Evolutionary conservation across 2,888 invertebrate genomes (phyloP).

Genomic region (Xanthorhoe spadicearia): DNA sequence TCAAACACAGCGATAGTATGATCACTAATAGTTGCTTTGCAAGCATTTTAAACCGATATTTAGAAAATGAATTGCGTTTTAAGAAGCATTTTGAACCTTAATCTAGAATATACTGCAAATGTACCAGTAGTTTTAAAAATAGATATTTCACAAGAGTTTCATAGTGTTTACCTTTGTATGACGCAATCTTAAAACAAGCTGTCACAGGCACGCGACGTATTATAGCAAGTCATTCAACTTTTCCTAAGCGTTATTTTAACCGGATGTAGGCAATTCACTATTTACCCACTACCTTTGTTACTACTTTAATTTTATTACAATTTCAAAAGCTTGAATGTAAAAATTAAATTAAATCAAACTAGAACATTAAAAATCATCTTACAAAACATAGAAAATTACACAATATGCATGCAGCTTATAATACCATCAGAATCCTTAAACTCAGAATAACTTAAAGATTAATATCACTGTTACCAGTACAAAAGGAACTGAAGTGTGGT

Average conservation of each 20-base stretch:
- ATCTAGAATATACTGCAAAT: constrained; percentile 9
- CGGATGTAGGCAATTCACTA: background rate
- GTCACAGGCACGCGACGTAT: constrained; percentile 31
- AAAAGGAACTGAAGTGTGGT: constrained; percentile 73
- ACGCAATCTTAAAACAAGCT: constrained; percentile 39
- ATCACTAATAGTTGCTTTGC: constrained; percentile 53
- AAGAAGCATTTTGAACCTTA: constrained; percentile 16
- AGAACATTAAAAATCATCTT: too few relatives aligned
- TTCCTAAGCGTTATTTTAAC: constrained; percentile 9
- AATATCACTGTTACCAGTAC: constrained; percentile 79
- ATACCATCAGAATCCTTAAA: constrained; percentile 45
- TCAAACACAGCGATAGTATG: constrained; percentile 63
- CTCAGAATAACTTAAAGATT: constrained; percentile 66
- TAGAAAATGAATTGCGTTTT: constrained; percentile 34
- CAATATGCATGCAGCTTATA: constrained; percentile 33
- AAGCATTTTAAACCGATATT: constrained; percentile 36
- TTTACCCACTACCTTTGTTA: background rate
- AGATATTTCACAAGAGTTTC: constrained; percentile 51
- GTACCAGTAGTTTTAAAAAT: constrained; percentile 21
- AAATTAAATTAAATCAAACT: constrained; percentile 16
- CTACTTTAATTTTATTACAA: too few relatives aligned
- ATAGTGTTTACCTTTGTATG: constrained; percentile 38
- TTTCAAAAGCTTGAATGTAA: too few relatives aligned
- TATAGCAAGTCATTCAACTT: constrained; percentile 52
- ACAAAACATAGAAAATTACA: constrained; percentile 36